Base-by-base conservation (phyloP, 2,113 vertebrate species). In the Garra rufa region DNA sequence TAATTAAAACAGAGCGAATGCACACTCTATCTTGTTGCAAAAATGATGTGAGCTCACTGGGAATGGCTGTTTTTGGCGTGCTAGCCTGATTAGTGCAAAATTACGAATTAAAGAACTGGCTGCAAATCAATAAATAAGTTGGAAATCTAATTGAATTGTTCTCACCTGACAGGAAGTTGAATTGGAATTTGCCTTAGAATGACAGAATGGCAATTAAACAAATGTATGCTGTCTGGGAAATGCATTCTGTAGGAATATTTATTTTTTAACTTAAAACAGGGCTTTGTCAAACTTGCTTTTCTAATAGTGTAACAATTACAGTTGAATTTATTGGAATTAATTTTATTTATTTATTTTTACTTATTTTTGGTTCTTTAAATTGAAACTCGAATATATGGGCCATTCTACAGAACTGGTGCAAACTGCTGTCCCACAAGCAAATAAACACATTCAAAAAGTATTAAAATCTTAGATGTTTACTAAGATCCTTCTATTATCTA, bases 1-100 rank as follows among this genome's bases (percentile, higher is more conserved):
- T 83, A 73, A 86, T 86, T 86, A 63, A 79, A 86, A 63, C 43
- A 76, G 41, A 46, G 44, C 14, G 34, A 24, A 50, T 77, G 61
- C 55, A 71, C 21, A 38, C 80, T 34, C 52, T 74, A 41, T 76
- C 61, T 57, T 70, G 34, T 71, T 13, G 57, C 57, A 81, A 73
- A 86, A 80, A 83, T 63, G 38, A 83, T 59, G 73, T 9, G 1
- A 41, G 52, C 59, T 81, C 57, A 43, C 43, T 44, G 57, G 69
- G 34, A 83, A 69, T 38, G 34, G 50, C 70, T 71, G 57, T 7
- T 69, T 34, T 30, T 78, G 61, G 61, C 30, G 61, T 28, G 81
- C 50, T 63, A 63, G 24, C 13, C 30, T 28, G 73, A 26, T 50
- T 26, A 44, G 21, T 7, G 3, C 38, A 24, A 15, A 26, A 44